Evolutionary conservation across 2,797 vertebrate species (phyloP), one percentile per base, ranked within the genome.

Genomic region (Poeciliopsis turneri): DNA sequence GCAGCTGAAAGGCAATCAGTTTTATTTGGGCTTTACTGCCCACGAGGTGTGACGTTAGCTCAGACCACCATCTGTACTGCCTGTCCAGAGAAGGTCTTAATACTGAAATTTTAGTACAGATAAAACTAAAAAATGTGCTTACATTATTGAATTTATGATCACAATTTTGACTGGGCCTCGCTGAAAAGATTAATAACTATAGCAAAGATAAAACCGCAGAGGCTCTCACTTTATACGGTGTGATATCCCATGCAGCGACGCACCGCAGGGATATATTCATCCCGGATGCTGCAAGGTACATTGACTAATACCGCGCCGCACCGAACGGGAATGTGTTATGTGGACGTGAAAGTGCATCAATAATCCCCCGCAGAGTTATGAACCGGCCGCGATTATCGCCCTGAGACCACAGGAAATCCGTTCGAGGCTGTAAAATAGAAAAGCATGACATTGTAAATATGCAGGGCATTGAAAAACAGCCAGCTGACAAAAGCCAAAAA

Each of bases 401-500:
- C 77, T 77, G 82, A 78, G 76, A 78, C 85, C 86, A 85, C 87
- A 90, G 90, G 88, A 93, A 93, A 92, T 93, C 89, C 72, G 85
- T 88, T 89, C 89, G 84, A 90, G 90, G 91, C 90, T 87, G 88
- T 94, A 94, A 94, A 95, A 93, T 90, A 85, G 89, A 87, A 93
- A 92, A 94, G 90, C 90, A 89, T 91, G 90, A 93, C 92, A 92
- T 92, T 92, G 86, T 92, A 93, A 94, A 94, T 92, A 94, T 90
- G 89, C 88, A 86, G 88, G 75, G 87, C 84, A 86, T 94, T 92
- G 93, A 93, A 93, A 51, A 94, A 93, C 89, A 91, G 86, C 84
- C 87, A 89, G 89, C 90, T 86, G 88, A 90, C 86, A 81, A 81
- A 82, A 82, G 91, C 91, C 93, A 92, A 92, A 92, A 93, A 93